Conservation (phyloP, 2,888 invertebrate genomes). For the Pimpla rufipes region DNA sequence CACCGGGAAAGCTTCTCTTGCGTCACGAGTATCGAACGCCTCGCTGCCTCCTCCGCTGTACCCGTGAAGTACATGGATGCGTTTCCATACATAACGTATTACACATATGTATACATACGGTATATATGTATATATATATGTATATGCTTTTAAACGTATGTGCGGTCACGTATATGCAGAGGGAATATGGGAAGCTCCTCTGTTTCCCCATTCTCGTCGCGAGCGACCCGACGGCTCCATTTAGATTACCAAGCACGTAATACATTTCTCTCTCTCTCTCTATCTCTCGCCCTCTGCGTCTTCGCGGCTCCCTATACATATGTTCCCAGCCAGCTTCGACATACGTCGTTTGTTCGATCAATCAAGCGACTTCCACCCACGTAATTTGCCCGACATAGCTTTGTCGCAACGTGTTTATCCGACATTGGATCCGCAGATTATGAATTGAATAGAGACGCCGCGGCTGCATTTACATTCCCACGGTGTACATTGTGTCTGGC, state of each 20-base stretch:
- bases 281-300: conserved; percentile 7
- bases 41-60: conserved; percentile 21
- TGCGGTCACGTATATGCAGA: not conserved
- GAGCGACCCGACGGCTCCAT: conserved; percentile 29
- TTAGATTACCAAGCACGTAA: conserved; percentile 50
- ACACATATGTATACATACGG: too few relatives aligned
- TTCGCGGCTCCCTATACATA: too few relatives aligned
- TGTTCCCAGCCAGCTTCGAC: conserved; percentile 30
- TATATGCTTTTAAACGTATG: not conserved
- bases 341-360: conserved; percentile 57
- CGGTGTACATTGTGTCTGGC: not conserved
- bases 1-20: conserved; percentile 70
- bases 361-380: conserved; percentile 35
- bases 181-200: conserved; percentile 15
- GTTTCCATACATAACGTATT: conserved; percentile 33
- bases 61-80: conserved; percentile 44
- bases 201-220: conserved; percentile 40
- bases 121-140: conserved; percentile 2
- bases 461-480: not conserved
- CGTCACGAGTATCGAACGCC: conserved; percentile 80
- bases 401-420: not conserved
- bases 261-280: conserved; percentile 7
- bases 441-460: not conserved
- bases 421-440: not conserved
- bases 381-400: conserved; percentile 26